phyloP scores from a whole-genome alignment of 2,113 vertebrate species.

The Myotis yumanensis region DNA sequence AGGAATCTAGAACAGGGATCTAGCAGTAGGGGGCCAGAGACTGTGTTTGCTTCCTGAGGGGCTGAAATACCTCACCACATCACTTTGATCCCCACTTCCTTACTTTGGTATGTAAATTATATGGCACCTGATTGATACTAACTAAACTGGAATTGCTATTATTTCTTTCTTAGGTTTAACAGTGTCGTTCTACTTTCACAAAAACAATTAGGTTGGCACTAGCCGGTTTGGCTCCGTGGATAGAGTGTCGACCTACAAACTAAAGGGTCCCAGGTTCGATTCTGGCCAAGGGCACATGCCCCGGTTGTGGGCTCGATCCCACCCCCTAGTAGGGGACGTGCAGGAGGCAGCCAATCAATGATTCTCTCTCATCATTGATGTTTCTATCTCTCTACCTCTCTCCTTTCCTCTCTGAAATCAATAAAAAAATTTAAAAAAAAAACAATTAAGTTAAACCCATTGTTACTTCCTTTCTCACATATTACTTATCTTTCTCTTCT shows the following conservation, averaged over 20 bases:
- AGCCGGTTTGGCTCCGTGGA: too few species aligned
- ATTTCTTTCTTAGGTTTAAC: not conserved
- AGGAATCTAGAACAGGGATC: not conserved
- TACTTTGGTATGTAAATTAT: not conserved
- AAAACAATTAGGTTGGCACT: not conserved
- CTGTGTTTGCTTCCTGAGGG: not conserved
- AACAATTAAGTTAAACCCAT: not conserved
- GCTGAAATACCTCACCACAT: not conserved
- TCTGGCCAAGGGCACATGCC: too few species aligned
- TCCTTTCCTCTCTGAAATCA: too few species aligned
- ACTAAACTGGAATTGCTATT: not conserved
- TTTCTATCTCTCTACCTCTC: too few species aligned
- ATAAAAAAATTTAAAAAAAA: too few species aligned
- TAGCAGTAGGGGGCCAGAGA: accelerated
- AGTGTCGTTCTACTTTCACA: not conserved
- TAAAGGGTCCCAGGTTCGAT: too few species aligned
- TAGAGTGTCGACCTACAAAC: too few species aligned
- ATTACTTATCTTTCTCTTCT: not conserved
- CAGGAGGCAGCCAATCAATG: too few species aligned
- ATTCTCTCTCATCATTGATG: too few species aligned
- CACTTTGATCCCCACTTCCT: not conserved
- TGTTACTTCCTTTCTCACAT: not conserved
- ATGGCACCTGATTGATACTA: not conserved
- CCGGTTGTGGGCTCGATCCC: too few species aligned
- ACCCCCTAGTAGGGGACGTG: too few species aligned